These are phyloP conservation scores for Ammospiza nelsoni DNA, from an alignment of 2,113 vertebrate species.

Conservation along the genomic window DNA sequence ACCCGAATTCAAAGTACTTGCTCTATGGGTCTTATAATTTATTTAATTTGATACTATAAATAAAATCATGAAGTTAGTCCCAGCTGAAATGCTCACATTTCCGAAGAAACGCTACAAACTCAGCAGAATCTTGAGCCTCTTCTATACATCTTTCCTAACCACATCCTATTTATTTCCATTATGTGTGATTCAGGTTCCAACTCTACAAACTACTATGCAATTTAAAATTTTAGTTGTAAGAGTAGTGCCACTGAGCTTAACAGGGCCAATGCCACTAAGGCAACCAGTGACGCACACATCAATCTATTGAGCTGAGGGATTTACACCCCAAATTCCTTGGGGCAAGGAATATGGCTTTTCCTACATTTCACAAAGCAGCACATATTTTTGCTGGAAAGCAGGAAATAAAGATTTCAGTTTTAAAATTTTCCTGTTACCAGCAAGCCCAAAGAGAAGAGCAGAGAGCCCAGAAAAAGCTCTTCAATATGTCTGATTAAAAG, in stretches of 20 bases:
- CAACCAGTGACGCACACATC: not conserved
- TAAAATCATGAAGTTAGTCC: conserved; percentile 6
- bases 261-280: accelerated
- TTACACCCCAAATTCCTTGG: not conserved
- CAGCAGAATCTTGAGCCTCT: not conserved
- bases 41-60: conserved; percentile 51
- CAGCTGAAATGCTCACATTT: not conserved
- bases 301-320: not conserved
- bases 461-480: not conserved
- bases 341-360: not conserved
- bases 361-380: not conserved
- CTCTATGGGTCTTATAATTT: conserved; percentile 35
- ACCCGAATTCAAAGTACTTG: conserved; percentile 4
- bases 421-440: not conserved
- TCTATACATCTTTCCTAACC: not conserved
- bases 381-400: not conserved
- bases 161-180: not conserved
- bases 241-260: not conserved
- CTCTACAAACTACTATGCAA: not conserved
- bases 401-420: not conserved
- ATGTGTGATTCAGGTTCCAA: not conserved
- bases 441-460: not conserved
- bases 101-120: not conserved
- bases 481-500: not conserved
- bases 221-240: not conserved